These are phyloP conservation scores for Alectura lathami DNA, from an alignment of 2,113 vertebrate species.

Conservation along the genomic window DNA sequence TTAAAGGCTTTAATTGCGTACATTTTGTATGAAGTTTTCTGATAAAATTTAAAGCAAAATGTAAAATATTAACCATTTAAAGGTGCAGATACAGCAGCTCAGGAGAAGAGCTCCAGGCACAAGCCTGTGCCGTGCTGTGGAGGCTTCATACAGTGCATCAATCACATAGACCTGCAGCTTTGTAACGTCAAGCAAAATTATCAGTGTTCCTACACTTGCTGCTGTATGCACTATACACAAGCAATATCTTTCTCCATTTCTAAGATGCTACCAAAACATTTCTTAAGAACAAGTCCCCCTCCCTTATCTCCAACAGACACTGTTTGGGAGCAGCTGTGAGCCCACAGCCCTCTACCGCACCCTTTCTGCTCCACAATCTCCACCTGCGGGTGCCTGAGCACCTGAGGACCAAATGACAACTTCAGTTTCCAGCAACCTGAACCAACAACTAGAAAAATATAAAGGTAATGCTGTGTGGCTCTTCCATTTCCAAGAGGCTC, in stretches of 20 bases:
- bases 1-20: not conserved
- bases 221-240: not conserved
- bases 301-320: not conserved
- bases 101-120: not conserved
- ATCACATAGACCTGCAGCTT: not conserved
- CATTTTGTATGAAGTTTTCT: not conserved
- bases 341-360: not conserved
- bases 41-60: not conserved
- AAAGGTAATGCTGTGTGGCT: not conserved
- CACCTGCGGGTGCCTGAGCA: not conserved
- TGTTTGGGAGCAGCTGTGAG: not conserved
- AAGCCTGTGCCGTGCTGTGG: not conserved
- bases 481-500: not conserved
- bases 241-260: not conserved
- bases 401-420: not conserved
- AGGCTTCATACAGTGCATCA: not conserved
- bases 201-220: not conserved
- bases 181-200: rapidly evolving
- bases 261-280: not conserved
- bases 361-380: not conserved
- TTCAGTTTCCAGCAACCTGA: not conserved
- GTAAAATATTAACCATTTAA: not conserved
- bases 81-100: not conserved
- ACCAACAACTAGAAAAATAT: not conserved
- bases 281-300: not conserved